Conservation (phyloP, 2,888 invertebrate species). For the Lampropteryx suffumata region DNA sequence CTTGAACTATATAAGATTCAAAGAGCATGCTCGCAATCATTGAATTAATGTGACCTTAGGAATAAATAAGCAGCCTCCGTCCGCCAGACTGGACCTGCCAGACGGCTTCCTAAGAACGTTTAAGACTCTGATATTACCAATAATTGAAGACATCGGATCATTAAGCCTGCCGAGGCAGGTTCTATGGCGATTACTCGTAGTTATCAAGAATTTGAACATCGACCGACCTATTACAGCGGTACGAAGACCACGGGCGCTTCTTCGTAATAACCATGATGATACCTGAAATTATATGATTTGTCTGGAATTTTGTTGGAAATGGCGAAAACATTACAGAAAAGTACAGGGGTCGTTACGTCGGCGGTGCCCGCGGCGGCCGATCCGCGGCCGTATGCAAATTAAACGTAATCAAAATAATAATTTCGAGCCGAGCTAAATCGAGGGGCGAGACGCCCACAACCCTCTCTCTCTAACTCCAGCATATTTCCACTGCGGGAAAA, state of each 20-base stretch:
- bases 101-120: conserved; percentile 77
- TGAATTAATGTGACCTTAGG: conserved; percentile 52
- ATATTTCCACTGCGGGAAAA: conserved; percentile 46
- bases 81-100: conserved; percentile 51
- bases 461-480: conserved; percentile 58
- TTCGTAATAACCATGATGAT: conserved; percentile 81
- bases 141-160: conserved; percentile 75
- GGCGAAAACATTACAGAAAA: conserved; percentile 83
- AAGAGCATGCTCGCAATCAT: conserved; percentile 32
- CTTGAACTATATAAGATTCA: conserved; percentile 9
- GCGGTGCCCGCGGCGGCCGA: conserved; percentile 57
- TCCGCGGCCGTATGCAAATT: conserved; percentile 78
- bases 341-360: conserved; percentile 77
- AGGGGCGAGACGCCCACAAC: conserved; percentile 41
- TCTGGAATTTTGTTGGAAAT: conserved; percentile 82
- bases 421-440: conserved; percentile 62
- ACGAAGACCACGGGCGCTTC: conserved; percentile 73
- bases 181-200: conserved; percentile 80
- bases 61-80: conserved; percentile 50
- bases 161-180: conserved; percentile 72
- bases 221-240: conserved; percentile 72
- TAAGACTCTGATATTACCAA: conserved; percentile 78
- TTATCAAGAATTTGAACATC: conserved; percentile 79
- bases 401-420: conserved; percentile 83
- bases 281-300: conserved; percentile 81